Evolutionary conservation across 92 coral and sea anemone genomes (phyloP), one percentile per base, ranked within the genome.

Genomic region (Zoanthus sociatus): DNA sequence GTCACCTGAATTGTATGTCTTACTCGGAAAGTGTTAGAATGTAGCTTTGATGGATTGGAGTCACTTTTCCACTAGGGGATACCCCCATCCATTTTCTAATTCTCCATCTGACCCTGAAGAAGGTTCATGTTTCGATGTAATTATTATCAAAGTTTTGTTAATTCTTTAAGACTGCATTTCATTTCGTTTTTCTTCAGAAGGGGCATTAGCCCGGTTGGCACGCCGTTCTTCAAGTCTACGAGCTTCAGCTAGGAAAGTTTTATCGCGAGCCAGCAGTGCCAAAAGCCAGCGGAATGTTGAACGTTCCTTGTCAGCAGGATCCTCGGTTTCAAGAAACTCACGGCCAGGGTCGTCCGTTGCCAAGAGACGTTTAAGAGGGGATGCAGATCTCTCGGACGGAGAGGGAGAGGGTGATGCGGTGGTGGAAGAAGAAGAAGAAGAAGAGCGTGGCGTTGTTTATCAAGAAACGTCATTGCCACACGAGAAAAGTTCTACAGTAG

Each of bases 201-300:
- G 92, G 54, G 92, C 98, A 3, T 78, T 91, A 16, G 95, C 95
- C 32, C 95, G 98, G 48, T 84, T 94, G 95, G 95, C 90, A 31
- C 90, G 92, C 9, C 86, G 94, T 31, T 94, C 95, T 16, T 91
- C 94, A 71, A 91, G 95, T 13, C 67, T 89, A 31, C 94, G 95
- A 21, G 93, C 94, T n/a, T 92, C 98, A 3, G 94, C 94, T 14
- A 89, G 95, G 55, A 91, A 92, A 46, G 83, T 74, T n/a, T 78
- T 91, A 16, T 82, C 95, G 33, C 90, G 98, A 72, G 94, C 94
- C 58, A 89, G 95, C 87, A 94, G 98, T 87, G 90, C 95, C 4
- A 92, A 89, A 72, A 93, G 93, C 86, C 95, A 93, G 90, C 94
- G 98, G 78, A 76, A 91, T 37, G 90, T 94, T 70, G 98, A 94